Conservation (phyloP, 2,797 vertebrate species). For the Lerista edwardsae region DNA sequence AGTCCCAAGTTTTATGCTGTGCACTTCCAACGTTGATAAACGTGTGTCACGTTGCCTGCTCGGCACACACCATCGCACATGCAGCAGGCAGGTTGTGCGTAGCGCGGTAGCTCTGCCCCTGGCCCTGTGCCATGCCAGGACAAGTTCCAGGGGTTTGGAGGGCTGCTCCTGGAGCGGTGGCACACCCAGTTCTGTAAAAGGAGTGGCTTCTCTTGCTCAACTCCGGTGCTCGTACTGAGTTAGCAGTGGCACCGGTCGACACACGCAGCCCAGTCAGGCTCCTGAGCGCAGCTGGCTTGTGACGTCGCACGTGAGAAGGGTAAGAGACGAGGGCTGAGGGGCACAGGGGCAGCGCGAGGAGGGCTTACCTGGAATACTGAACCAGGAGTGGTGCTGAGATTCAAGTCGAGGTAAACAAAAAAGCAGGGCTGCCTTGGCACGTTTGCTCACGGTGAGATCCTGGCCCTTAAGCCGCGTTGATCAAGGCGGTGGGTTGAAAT, state of each 20-base stretch:
- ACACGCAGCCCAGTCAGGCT: neutral
- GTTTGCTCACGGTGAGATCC: neutral
- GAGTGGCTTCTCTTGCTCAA: slow-evolving; percentile 29
- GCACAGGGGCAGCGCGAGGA: no score
- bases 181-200: slow-evolving; percentile 10
- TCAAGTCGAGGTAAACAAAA: neutral
- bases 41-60: neutral
- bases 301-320: neutral
- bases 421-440: neutral
- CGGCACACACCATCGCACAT: neutral
- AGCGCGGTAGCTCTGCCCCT: neutral
- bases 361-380: neutral
- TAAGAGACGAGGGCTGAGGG: neutral
- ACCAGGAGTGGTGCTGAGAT: neutral
- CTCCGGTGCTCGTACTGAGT: neutral
- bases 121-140: neutral
- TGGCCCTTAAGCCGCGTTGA: neutral
- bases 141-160: slow-evolving; percentile 17
- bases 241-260: neutral
- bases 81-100: no score
- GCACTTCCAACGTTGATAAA: no score
- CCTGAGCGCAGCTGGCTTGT: neutral
- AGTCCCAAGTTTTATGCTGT: no score
- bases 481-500: neutral
- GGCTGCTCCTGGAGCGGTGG: neutral